phyloP scores from a whole-genome alignment of 2,888 invertebrate genomes.

The Hofmannophila pseudospretella region DNA sequence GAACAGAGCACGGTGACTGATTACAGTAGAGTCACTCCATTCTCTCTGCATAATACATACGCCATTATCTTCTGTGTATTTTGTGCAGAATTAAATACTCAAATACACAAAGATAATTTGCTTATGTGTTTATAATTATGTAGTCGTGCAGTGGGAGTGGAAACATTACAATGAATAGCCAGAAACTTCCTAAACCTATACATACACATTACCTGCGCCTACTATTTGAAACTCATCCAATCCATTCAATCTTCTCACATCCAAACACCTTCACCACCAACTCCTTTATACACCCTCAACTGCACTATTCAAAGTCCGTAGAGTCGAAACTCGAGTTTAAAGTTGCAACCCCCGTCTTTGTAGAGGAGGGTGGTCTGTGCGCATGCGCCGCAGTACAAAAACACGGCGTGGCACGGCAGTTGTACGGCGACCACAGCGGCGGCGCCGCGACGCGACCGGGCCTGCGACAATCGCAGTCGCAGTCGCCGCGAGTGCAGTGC shows the following conservation, averaged over 20 bases:
- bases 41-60: no score
- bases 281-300: neutral
- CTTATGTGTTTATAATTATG: no score
- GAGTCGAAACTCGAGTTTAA: slow-evolving; percentile 17
- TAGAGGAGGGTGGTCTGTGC: slow-evolving; percentile 44
- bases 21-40: no score
- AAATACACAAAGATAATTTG: no score
- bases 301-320: slow-evolving; percentile 22
- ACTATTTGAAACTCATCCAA: slow-evolving; percentile 1
- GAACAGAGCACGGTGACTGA: no score
- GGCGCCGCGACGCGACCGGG: slow-evolving; percentile 21
- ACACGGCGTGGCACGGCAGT: slow-evolving; percentile 44
- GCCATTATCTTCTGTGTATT: no score
- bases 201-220: no score
- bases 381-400: slow-evolving; percentile 61
- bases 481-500: slow-evolving; percentile 48
- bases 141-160: no score
- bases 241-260: slow-evolving; percentile 7
- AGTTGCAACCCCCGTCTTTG: slow-evolving; percentile 5
- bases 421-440: slow-evolving; percentile 43
- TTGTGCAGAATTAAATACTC: no score
- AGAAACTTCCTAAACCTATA: no score
- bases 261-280: neutral
- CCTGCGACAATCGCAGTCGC: slow-evolving; percentile 3
- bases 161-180: no score